Percentiles rank a stretch among this genome's conserved stretches.
These are phyloP conservation scores for Myotis myotis DNA, from an alignment of 2,797 vertebrate species.

Conservation along the genomic window DNA sequence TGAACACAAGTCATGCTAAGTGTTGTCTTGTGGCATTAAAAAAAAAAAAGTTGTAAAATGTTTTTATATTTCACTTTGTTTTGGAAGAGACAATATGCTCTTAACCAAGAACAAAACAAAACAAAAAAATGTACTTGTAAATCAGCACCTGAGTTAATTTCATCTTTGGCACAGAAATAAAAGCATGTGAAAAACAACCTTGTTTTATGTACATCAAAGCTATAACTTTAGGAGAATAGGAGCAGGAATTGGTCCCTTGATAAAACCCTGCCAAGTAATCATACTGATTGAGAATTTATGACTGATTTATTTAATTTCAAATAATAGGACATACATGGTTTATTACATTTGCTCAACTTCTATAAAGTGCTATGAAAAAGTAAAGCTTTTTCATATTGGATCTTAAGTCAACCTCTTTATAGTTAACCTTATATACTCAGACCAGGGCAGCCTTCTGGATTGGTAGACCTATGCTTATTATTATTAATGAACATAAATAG, in stretches of 20 bases:
- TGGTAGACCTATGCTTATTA: background rate
- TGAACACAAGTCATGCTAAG: background rate
- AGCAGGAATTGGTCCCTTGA: background rate
- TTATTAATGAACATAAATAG: background rate
- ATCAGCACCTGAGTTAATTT: background rate
- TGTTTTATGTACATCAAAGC: background rate
- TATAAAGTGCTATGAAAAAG: constrained; percentile 7
- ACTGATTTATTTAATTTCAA: background rate
- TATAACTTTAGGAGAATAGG: background rate
- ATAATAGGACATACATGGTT: background rate
- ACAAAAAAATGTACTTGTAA: background rate
- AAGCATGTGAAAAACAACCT: background rate
- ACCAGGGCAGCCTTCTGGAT: background rate
- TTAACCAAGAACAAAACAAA: constrained; percentile 2
- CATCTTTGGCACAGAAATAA: background rate
- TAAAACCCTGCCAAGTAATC: background rate
- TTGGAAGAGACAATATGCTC: background rate
- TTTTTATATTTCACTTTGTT: constrained; percentile 24
- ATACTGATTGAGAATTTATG: background rate
- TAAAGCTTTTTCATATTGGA: background rate
- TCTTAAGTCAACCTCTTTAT: background rate
- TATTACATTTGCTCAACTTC: background rate
- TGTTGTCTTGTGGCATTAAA: background rate
- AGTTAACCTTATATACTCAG: background rate
- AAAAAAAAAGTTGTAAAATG: background rate